Percentiles rank a stretch among this genome's conserved stretches.
These are phyloP conservation scores for Patella ulyssiponensis DNA, from an alignment of 2,888 invertebrate species.

Conservation along the genomic window DNA sequence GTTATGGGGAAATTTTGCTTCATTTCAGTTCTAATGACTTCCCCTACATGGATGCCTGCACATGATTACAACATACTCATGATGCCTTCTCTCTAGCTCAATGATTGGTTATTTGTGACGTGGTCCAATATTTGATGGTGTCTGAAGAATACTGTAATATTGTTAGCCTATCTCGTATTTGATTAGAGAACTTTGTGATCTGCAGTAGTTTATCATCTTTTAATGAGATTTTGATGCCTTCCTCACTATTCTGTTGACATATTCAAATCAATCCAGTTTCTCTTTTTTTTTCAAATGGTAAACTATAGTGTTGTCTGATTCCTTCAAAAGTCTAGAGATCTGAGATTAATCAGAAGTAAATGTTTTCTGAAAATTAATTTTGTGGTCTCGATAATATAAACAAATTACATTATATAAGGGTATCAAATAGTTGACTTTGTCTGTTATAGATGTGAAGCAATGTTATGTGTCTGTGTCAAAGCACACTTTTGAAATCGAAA, in stretches of 20 bases:
- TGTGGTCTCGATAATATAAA: too few relatives aligned
- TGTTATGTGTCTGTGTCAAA: too few relatives aligned
- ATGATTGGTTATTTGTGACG: too few relatives aligned
- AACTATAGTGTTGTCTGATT: neutral
- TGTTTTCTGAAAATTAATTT: too few relatives aligned
- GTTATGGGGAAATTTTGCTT: neutral
- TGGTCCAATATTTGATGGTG: too few relatives aligned
- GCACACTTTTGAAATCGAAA: too few relatives aligned
- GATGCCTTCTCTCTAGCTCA: too few relatives aligned
- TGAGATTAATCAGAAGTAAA: too few relatives aligned
- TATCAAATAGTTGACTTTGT: too few relatives aligned
- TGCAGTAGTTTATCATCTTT: conserved; percentile 9
- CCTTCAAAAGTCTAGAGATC: too few relatives aligned
- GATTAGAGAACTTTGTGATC: neutral
- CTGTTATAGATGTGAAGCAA: too few relatives aligned
- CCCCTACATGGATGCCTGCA: neutral
- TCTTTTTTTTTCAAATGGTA: neutral
- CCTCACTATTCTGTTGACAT: neutral
- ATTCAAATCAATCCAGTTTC: neutral
- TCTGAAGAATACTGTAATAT: neutral
- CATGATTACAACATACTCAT: neutral
- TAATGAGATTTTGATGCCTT: conserved; percentile 7
- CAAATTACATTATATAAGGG: too few relatives aligned
- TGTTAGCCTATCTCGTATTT: neutral
- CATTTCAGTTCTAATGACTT: neutral